Evolutionary conservation across 2,113 vertebrate genomes (phyloP), one percentile per base, ranked within the genome.

Genomic region (Clarias magur): DNA sequence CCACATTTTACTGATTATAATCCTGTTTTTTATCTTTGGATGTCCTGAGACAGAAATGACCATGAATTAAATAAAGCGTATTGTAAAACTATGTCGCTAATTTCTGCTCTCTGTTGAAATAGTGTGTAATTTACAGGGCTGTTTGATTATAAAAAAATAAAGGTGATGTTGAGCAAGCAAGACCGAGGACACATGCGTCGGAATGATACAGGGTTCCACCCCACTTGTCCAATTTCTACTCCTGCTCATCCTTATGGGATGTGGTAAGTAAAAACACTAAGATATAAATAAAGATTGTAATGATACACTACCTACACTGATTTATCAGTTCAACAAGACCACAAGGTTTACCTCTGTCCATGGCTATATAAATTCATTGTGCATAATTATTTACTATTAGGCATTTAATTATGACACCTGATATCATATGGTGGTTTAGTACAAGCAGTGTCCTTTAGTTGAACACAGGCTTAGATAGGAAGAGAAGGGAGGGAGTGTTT

Each of bases 171-270:
- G 95, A 95, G 94, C 94, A 92, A 95, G 94, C 92, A 94, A 91
- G 95, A 93, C 90, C 82, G 68, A 94, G 93, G 94, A 94, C 93
- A 92, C 91, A 90, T 87, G 92, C 93, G 91, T 96, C 96, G 97
- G 97, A 96, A 99, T 99, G 98, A 97, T 96, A 97, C 96, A 94
- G 92, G 94, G 94, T 91, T 91, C 90, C 95, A 94, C 94, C 94
- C 92, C 93, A 89, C 95, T 94, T 94, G 94, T 94, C 95, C 95
- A 96, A 0, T 93, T 97, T 86, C 93, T 99, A 91, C 93, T 98
- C 90, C 91, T 95, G 57, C 88, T 87, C 27, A 95, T 87, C 19
- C 95, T 98, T 91, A 94, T 95, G 93, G 98, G 96, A 93, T 97
- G 92, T 0, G 97, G 98, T 99, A 91, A 96, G 98, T 96, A 65